Conservation (phyloP, 1,140 invertebrate species). For the Dreissena rostriformis region DNA sequence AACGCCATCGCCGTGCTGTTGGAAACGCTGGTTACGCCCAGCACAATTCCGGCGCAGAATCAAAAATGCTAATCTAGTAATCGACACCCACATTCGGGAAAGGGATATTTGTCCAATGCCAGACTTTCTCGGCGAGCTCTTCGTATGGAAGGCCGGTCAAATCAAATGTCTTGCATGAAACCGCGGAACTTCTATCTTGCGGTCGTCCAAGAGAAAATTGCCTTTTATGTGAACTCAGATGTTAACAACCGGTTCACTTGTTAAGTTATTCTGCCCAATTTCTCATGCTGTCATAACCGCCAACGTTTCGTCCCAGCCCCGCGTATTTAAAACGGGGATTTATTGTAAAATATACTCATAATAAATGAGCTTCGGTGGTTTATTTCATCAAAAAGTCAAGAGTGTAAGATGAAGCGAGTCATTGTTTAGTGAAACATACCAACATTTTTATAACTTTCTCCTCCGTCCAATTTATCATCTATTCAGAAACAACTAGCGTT, state of each 20-base stretch:
- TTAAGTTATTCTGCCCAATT: slow-evolving; percentile 45
- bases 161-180: too few relatives aligned
- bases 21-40: background rate
- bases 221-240: slow-evolving; percentile 19
- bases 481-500: too few relatives aligned
- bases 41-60: background rate
- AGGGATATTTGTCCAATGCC: background rate
- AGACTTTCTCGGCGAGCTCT: background rate
- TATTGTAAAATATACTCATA: slow-evolving; percentile 48
- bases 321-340: slow-evolving; percentile 20
- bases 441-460: too few relatives aligned
- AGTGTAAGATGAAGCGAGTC: background rate
- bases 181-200: too few relatives aligned
- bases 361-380: slow-evolving; percentile 45
- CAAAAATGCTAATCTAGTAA: slow-evolving; percentile 50
- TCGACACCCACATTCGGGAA: slow-evolving; percentile 31
- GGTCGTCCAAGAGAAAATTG: slow-evolving; percentile 10
- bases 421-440: background rate
- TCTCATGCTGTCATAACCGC: slow-evolving; percentile 54
- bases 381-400: slow-evolving; percentile 18
- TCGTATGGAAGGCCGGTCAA: too few relatives aligned
- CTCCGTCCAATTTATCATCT: too few relatives aligned
- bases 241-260: slow-evolving; percentile 45
- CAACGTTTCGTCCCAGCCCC: slow-evolving; percentile 10
- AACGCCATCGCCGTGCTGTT: background rate